Conservation (phyloP, 2,797 vertebrate species). For the Oreortyx pictus region DNA sequence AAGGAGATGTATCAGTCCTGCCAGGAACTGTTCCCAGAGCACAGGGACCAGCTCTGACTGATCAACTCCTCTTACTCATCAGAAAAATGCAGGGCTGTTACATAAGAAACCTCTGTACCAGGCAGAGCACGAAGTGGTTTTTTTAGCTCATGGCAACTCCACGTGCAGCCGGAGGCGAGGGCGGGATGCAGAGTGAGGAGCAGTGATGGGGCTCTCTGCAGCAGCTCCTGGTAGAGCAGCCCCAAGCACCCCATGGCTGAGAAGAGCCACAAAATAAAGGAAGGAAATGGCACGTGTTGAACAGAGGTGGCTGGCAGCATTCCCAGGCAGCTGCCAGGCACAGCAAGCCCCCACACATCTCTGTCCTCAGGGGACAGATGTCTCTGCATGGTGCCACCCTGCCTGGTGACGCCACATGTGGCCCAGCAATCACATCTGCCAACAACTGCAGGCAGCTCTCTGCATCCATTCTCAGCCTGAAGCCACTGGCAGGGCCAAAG, state of each 20-base stretch:
- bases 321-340: not conserved
- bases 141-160: not conserved
- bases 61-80: constrained; percentile 33
- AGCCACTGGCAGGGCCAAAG: not conserved
- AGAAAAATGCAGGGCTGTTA: constrained; percentile 8
- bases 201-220: fast-evolving
- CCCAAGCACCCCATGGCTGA: fast-evolving
- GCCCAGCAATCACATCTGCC: not conserved
- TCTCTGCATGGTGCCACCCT: fast-evolving
- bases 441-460: not conserved
- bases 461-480: not conserved
- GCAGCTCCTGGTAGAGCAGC: not conserved
- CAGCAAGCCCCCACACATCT: fast-evolving
- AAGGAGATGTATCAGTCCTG: not conserved
- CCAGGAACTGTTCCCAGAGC: not conserved
- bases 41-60: not conserved
- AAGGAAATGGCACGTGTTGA: fast-evolving
- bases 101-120: not conserved
- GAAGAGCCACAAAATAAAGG: not conserved
- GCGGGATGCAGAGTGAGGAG: not conserved
- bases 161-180: not conserved
- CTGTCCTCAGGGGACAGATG: not conserved
- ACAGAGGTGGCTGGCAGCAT: not conserved
- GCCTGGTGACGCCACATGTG: fast-evolving
- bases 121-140: not conserved